Percentiles rank a stretch among this genome's conserved stretches.
Evolutionary conservation across 2,113 vertebrate genomes (phyloP).

Genomic region (Columba janthina): DNA sequence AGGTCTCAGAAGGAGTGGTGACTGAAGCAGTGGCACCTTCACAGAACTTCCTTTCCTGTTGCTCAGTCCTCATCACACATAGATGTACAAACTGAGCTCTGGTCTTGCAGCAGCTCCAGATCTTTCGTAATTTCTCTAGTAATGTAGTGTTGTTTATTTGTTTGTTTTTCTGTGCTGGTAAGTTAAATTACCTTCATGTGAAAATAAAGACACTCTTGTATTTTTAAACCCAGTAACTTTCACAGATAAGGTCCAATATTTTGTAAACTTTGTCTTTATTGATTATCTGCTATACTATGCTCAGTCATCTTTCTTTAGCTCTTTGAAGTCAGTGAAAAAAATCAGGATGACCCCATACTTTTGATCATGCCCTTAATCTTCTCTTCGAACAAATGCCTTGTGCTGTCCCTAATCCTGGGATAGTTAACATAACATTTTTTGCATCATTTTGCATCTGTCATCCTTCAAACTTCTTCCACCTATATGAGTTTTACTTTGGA

Average conservation of each 20-base stretch:
- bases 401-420: not conserved
- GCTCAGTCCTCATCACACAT: not conserved
- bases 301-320: not conserved
- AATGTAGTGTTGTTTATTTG: accelerated
- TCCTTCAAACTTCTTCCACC: not conserved
- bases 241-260: not conserved
- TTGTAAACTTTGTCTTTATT: not conserved
- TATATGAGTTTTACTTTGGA: not conserved
- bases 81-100: not conserved
- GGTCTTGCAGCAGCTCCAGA: not conserved
- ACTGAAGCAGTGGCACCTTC: not conserved
- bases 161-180: not conserved
- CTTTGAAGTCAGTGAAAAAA: not conserved
- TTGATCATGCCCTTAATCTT: not conserved
- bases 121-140: not conserved
- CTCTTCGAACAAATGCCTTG: not conserved
- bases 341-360: not conserved
- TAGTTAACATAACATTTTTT: not conserved
- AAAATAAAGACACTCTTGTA: not conserved
- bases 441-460: not conserved
- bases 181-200: not conserved
- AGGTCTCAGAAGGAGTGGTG: not conserved
- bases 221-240: not conserved
- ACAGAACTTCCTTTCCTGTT: not conserved
- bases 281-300: not conserved